phyloP scores from a whole-genome alignment of 2,888 invertebrate genomes.

The Pinctada fucata region DNA sequence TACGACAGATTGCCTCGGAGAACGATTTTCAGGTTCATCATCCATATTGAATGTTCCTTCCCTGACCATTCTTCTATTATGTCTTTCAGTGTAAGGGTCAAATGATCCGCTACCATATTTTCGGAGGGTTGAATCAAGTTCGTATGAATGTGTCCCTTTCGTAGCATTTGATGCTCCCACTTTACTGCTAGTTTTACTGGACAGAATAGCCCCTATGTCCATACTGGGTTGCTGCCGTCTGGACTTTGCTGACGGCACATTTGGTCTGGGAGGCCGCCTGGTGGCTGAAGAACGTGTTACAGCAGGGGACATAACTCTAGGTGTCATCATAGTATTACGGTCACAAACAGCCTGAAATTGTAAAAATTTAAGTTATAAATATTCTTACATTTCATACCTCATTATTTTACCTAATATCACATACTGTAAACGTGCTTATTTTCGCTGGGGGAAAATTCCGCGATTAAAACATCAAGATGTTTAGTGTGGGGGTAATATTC shows the following conservation, averaged over 20 bases:
- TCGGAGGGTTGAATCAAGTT: slow-evolving; percentile 30
- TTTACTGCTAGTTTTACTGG: slow-evolving; percentile 1
- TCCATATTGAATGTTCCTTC: too few species aligned
- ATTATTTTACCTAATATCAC: too few species aligned
- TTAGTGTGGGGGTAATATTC: too few species aligned
- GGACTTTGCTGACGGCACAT: slow-evolving; percentile 21
- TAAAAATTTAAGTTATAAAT: slow-evolving; percentile 14
- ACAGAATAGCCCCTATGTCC: slow-evolving; percentile 47
- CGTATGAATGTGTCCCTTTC: slow-evolving; percentile 20
- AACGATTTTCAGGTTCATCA: slow-evolving; percentile 15
- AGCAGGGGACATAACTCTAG: slow-evolving; percentile 52
- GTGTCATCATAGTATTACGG: slow-evolving; percentile 51
- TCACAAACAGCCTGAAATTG: slow-evolving; percentile 59
- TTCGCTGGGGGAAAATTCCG: too few species aligned
- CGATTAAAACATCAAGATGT: too few species aligned
- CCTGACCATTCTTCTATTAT: background rate
- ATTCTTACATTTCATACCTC: background rate
- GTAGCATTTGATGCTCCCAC: background rate
- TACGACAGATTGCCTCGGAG: slow-evolving; percentile 2
- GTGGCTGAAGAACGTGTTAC: slow-evolving; percentile 25
- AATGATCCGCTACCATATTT: slow-evolving; percentile 32
- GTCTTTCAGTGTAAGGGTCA: slow-evolving; percentile 6
- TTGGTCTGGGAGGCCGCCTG: slow-evolving; percentile 23
- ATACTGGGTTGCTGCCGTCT: slow-evolving; percentile 29
- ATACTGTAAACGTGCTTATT: too few species aligned